These are phyloP conservation scores for Spheniscus mendiculus DNA, from an alignment of 2,113 vertebrate species.

Conservation along the genomic window DNA sequence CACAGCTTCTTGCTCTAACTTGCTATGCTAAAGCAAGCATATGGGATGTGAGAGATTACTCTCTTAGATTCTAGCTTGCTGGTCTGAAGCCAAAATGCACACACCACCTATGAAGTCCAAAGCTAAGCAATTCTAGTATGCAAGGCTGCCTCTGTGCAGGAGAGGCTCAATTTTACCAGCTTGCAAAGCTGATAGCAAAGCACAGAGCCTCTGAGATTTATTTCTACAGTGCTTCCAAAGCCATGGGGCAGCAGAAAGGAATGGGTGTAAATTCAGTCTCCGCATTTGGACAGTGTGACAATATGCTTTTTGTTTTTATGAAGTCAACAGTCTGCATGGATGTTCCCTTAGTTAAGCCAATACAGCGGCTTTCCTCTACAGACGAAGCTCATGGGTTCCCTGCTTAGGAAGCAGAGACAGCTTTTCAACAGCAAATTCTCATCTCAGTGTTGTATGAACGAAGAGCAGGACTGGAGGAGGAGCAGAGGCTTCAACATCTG, in stretches of 20 bases:
- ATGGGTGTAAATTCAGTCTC: not conserved
- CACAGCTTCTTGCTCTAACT: not conserved
- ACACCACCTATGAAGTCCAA: not conserved
- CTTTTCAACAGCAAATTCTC: not conserved
- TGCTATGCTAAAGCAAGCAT: not conserved
- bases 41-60: not conserved
- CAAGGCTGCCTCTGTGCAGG: not conserved
- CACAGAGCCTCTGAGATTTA: not conserved
- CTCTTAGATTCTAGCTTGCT: not conserved
- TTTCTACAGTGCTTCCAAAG: not conserved
- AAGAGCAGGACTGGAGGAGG: not conserved
- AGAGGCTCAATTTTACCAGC: not conserved
- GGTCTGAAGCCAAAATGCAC: constrained; percentile 15
- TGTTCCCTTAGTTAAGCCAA: not conserved
- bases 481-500: constrained; percentile 3
- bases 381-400: not conserved
- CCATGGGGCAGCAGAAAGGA: not conserved
- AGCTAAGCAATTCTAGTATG: not conserved
- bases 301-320: not conserved
- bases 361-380: not conserved
- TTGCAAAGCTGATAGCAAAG: not conserved
- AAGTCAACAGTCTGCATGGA: not conserved
- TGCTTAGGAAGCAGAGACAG: not conserved
- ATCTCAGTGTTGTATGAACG: not conserved
- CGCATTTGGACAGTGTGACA: not conserved